Conservation (phyloP, 2,888 invertebrate genomes). For the Thymelicus acteon region DNA sequence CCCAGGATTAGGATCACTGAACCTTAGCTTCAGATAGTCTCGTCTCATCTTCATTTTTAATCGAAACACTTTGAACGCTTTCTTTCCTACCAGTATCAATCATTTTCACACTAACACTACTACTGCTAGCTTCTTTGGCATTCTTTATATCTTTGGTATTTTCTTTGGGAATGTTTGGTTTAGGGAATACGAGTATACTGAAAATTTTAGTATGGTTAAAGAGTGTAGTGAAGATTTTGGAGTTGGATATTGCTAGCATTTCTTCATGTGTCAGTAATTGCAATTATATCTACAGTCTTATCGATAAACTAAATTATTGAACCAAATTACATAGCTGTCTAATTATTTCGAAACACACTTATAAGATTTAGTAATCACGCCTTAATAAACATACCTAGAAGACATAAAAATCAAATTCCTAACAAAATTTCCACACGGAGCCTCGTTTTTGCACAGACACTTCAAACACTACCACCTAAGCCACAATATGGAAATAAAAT, state of each 20-base stretch:
- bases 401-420: background rate
- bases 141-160: constrained; percentile 45
- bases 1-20: constrained; percentile 75
- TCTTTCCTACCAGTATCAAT: constrained; percentile 46
- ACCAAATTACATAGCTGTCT: too few relatives aligned
- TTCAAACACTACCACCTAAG: background rate
- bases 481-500: constrained; percentile 9
- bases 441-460: background rate
- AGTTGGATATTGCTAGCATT: constrained; percentile 22
- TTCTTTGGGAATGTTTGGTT: constrained; percentile 43
- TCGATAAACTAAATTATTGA: too few relatives aligned
- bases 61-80: constrained; percentile 34
- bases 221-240: background rate
- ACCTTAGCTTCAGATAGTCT: constrained; percentile 75
- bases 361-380: too few relatives aligned
- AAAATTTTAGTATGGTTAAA: background rate
- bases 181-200: constrained; percentile 26
- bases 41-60: constrained; percentile 65
- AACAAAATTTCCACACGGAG: constrained; percentile 4
- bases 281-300: too few relatives aligned
- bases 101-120: constrained; percentile 31
- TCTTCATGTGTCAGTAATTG: background rate
- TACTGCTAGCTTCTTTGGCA: constrained; percentile 25
- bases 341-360: too few relatives aligned
- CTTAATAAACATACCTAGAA: background rate